Percentiles rank a stretch among this genome's conserved stretches.
Conservation (phyloP, 2,797 vertebrate genomes). For the Gallinago nigripennis region DNA sequence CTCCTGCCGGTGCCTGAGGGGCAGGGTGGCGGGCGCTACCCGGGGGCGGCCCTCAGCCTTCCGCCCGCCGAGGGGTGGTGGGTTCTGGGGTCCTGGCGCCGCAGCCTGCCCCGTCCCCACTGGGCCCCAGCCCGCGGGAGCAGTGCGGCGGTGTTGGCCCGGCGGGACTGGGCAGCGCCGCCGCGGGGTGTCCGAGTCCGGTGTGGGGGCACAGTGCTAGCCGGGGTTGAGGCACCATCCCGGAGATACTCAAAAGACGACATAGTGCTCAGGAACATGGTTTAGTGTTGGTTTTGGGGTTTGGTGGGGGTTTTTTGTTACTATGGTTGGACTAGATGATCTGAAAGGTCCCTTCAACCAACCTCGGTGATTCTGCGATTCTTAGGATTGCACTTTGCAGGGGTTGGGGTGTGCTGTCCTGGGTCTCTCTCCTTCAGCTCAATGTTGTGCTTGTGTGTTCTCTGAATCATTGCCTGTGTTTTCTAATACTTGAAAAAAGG, state of each 20-base stretch:
- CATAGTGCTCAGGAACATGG: too few species aligned
- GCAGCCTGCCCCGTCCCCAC: not conserved
- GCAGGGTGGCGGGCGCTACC: not conserved
- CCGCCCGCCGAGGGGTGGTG: too few species aligned
- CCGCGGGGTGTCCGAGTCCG: not conserved
- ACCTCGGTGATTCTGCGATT: too few species aligned
- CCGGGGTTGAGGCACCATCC: too few species aligned
- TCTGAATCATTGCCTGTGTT: rapidly evolving
- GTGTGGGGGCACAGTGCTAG: rapidly evolving
- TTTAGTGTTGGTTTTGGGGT: too few species aligned
- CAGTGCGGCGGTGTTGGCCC: rapidly evolving
- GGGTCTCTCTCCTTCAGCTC: not conserved
- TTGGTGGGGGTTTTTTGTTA: too few species aligned
- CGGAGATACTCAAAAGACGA: too few species aligned
- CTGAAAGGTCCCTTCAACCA: too few species aligned
- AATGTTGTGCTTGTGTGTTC: rapidly evolving
- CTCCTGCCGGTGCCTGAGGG: not conserved
- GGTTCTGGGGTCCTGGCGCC: not conserved
- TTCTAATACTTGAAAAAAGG: not conserved
- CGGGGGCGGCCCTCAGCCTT: not conserved
- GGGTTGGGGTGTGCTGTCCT: rapidly evolving
- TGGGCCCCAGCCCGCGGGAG: not conserved
- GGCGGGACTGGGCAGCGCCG: not conserved
- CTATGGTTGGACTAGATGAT: too few species aligned
- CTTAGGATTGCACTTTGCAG: rapidly evolving